Evolutionary conservation across 2,888 invertebrate genomes (phyloP).

Genomic region (Trilocha varians): DNA sequence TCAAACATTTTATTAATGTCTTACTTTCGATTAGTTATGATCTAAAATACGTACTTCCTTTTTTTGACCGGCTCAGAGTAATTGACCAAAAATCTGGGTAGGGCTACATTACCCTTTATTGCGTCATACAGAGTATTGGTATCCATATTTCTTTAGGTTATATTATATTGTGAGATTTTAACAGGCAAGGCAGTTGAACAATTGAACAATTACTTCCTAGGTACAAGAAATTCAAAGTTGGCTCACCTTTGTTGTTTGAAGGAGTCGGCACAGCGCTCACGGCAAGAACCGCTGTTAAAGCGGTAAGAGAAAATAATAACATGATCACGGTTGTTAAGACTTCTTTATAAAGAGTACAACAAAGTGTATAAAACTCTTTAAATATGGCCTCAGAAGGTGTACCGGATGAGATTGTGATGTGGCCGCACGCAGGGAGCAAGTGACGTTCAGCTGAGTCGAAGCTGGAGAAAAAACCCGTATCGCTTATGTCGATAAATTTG

Average conservation of each 20-base stretch:
- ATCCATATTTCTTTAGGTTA: no score
- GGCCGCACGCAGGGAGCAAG: constrained; percentile 49
- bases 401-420: constrained; percentile 41
- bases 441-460: constrained; percentile 44
- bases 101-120: no score
- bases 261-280: constrained; percentile 53
- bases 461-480: constrained; percentile 44
- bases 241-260: constrained; percentile 57
- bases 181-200: no score
- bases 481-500: constrained; percentile 64
- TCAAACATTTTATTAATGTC: no score
- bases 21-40: no score
- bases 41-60: no score
- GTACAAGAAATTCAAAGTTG: constrained; percentile 9
- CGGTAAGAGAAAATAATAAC: constrained; percentile 57
- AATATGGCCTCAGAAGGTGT: constrained; percentile 19
- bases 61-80: no score
- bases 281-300: constrained; percentile 56
- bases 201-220: no score
- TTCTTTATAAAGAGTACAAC: constrained; percentile 17
- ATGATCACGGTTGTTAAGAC: constrained; percentile 26
- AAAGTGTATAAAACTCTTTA: constrained; percentile 10
- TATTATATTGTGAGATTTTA: no score
- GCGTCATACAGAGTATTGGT: no score
- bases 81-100: no score